Evolutionary conservation across 2,113 vertebrate species (phyloP).

Genomic region (Sialia sialis): DNA sequence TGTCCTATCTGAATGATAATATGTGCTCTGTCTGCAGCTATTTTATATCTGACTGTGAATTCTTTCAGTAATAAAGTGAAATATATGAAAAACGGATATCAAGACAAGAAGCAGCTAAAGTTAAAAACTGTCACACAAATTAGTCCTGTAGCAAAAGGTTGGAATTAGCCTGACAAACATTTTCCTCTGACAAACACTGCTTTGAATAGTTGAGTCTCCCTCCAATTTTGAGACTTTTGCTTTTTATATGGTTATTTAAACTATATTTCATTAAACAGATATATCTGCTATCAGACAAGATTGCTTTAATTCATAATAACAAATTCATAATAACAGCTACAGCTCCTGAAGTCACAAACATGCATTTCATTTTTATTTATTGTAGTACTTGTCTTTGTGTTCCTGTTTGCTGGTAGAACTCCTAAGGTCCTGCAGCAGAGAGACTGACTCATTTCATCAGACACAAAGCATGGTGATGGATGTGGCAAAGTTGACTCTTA

Average conservation of each 20-base stretch:
- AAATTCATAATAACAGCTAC: not conserved
- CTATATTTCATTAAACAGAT: not conserved
- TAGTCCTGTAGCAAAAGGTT: not conserved
- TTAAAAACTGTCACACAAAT: not conserved
- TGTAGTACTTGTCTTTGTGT: not conserved
- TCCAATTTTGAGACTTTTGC: not conserved
- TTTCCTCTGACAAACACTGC: not conserved
- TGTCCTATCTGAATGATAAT: not conserved
- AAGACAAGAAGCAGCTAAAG: not conserved
- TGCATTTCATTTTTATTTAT: not conserved
- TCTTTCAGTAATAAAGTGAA: not conserved
- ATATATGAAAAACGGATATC: not conserved
- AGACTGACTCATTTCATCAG: not conserved
- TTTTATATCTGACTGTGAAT: not conserved
- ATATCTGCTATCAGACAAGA: not conserved
- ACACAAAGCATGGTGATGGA: not conserved
- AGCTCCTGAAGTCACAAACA: not conserved
- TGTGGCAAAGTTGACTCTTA: not conserved
- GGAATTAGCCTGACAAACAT: not conserved
- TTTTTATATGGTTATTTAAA: not conserved
- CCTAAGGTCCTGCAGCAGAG: not conserved
- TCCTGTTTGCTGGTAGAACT: not conserved
- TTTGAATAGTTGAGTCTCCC: fast-evolving
- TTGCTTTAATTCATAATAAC: not conserved
- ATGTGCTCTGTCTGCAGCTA: not conserved